phyloP scores from a whole-genome alignment of 2,888 invertebrate genomes.

The Drosophila koepferae region DNA sequence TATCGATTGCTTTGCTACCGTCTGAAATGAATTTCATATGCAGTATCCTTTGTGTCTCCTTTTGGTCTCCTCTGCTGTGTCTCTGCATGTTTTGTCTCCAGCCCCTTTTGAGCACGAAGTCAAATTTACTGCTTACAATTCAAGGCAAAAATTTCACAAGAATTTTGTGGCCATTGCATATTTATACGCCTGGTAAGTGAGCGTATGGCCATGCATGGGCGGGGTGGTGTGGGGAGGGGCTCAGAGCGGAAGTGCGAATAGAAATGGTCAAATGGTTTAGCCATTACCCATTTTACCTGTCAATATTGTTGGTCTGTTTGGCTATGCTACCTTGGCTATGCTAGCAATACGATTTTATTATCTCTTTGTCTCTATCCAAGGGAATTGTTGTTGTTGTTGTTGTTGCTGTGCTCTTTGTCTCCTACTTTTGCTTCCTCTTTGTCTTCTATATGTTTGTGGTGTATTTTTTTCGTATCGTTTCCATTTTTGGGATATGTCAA shows the following conservation, averaged over 20 bases:
- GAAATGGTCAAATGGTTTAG: background rate
- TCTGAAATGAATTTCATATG: slow-evolving; percentile 33
- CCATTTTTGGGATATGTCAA: background rate
- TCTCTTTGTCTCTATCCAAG: slow-evolving; percentile 12
- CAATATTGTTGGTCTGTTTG: slow-evolving; percentile 13
- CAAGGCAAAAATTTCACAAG: slow-evolving; percentile 50
- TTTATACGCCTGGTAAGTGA: slow-evolving; percentile 35
- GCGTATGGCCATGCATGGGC: background rate
- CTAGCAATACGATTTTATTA: slow-evolving; percentile 46
- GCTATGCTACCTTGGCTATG: slow-evolving; percentile 39
- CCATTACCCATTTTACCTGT: slow-evolving; percentile 23
- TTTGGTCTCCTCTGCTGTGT: slow-evolving; percentile 8
- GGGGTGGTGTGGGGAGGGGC: background rate
- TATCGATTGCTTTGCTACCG: slow-evolving; percentile 56
- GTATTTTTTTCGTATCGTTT: background rate
- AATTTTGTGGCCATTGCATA: slow-evolving; percentile 61
- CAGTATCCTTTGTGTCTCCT: slow-evolving; percentile 16
- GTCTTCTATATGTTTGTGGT: background rate
- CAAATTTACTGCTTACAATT: slow-evolving; percentile 28
- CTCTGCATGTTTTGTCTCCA: slow-evolving; percentile 3
- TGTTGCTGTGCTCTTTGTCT: background rate
- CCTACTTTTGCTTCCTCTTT: background rate
- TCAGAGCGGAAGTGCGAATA: background rate
- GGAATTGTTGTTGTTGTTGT: background rate
- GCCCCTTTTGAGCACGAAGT: slow-evolving; percentile 7